These are phyloP conservation scores for Crocallis elinguaria DNA, from an alignment of 2,888 invertebrate genomes.

Conservation along the genomic window DNA sequence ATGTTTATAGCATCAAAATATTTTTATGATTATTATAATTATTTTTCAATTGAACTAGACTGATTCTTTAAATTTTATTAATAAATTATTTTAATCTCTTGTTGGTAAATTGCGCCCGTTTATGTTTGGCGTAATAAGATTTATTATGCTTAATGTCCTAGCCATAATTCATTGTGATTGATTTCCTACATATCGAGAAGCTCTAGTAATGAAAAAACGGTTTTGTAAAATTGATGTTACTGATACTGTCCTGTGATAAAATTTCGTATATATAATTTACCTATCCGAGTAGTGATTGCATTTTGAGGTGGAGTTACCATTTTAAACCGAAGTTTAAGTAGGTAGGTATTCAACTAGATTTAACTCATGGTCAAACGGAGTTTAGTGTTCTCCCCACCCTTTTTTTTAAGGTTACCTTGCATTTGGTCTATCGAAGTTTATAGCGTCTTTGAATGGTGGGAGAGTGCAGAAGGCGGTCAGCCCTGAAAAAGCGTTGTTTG, in stretches of 20 bases:
- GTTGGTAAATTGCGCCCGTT: slow-evolving; percentile 22
- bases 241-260: slow-evolving; percentile 23
- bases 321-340: too few relatives aligned
- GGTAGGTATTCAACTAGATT: too few relatives aligned
- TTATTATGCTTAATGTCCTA: slow-evolving; percentile 26
- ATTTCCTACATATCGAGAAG: slow-evolving; percentile 15
- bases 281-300: slow-evolving; percentile 14
- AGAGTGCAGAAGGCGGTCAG: too few relatives aligned
- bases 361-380: too few relatives aligned
- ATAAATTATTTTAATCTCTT: slow-evolving; percentile 30
- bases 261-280: neutral
- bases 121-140: slow-evolving; percentile 30
- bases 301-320: too few relatives aligned
- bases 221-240: slow-evolving; percentile 8
- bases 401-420: too few relatives aligned
- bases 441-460: too few relatives aligned
- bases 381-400: too few relatives aligned
- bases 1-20: slow-evolving; percentile 22
- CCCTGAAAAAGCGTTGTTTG: too few relatives aligned
- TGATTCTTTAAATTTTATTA: slow-evolving; percentile 25
- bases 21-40: slow-evolving; percentile 27
- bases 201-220: slow-evolving; percentile 7
- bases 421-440: too few relatives aligned
- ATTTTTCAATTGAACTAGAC: slow-evolving; percentile 20
- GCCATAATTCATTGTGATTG: slow-evolving; percentile 31